These are phyloP conservation scores for Esox niger DNA, from an alignment of 2,113 vertebrate species.

Conservation along the genomic window DNA sequence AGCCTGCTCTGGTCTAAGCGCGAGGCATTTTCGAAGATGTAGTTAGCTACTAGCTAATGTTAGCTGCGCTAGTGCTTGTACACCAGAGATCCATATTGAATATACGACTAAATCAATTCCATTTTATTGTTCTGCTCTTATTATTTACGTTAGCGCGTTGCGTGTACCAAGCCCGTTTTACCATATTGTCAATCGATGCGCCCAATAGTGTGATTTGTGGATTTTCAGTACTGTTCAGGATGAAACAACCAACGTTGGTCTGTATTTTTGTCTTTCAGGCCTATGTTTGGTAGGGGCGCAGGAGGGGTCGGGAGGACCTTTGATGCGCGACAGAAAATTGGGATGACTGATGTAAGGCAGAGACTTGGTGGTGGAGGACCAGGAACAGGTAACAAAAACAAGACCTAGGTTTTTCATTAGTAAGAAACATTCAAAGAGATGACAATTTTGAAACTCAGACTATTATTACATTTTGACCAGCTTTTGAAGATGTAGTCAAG, in stretches of 20 bases:
- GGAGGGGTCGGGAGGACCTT: conserved; percentile 75
- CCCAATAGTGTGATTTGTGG: background rate
- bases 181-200: too few species aligned
- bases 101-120: too few species aligned
- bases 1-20: too few species aligned
- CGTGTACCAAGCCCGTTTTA: too few species aligned
- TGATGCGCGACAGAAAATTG: conserved; percentile 94
- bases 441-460: background rate
- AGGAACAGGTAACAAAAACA: conserved; percentile 44
- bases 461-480: background rate
- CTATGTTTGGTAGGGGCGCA: conserved; percentile 45
- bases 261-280: conserved; percentile 35
- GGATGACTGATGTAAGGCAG: conserved; percentile 82
- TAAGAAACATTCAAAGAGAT: background rate
- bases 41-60: too few species aligned
- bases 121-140: too few species aligned
- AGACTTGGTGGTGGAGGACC: conserved; percentile 72
- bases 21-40: too few species aligned
- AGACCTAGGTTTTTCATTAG: background rate
- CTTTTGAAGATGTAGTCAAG: background rate
- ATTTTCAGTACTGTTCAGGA: too few species aligned
- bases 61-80: too few species aligned
- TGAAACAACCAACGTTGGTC: background rate
- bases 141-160: too few species aligned
- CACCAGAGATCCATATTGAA: too few species aligned